Evolutionary conservation across 2,888 invertebrate genomes (phyloP).

Genomic region (Heterodera filipjevi): DNA sequence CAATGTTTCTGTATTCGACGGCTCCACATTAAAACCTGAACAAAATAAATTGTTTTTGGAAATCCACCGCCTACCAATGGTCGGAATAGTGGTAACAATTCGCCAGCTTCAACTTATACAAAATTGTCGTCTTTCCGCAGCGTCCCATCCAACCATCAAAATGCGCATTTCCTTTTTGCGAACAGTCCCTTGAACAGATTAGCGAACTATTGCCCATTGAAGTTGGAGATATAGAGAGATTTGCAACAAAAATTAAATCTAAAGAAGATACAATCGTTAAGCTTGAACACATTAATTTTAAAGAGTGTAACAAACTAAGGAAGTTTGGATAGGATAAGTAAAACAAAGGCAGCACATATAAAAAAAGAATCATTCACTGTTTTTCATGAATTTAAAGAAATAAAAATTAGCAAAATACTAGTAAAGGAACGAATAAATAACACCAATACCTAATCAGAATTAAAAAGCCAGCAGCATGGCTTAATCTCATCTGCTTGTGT

Average conservation of each 20-base stretch:
- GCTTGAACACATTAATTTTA: too few species aligned
- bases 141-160: constrained; percentile 73
- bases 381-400: too few species aligned
- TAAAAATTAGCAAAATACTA: too few species aligned
- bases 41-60: neutral
- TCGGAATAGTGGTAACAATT: constrained; percentile 99
- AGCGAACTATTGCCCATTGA: constrained; percentile 89
- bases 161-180: constrained; percentile 97
- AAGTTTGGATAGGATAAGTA: too few species aligned
- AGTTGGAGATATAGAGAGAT: neutral
- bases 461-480: too few species aligned
- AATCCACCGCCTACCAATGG: constrained; percentile 78
- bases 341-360: too few species aligned
- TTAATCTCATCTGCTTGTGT: too few species aligned
- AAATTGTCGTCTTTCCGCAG: constrained; percentile 99
- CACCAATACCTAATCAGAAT: too few species aligned
- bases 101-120: constrained; percentile 99
- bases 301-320: too few species aligned
- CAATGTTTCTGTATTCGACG: constrained; percentile 98
- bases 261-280: too few species aligned
- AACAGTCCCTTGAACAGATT: constrained; percentile 98
- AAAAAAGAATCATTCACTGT: too few species aligned
- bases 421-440: too few species aligned
- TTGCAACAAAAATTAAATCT: neutral
- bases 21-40: constrained; percentile 94